These are phyloP conservation scores for Meriones psammophilus DNA, from an alignment of 2,797 vertebrate genomes.

Conservation along the genomic window DNA sequence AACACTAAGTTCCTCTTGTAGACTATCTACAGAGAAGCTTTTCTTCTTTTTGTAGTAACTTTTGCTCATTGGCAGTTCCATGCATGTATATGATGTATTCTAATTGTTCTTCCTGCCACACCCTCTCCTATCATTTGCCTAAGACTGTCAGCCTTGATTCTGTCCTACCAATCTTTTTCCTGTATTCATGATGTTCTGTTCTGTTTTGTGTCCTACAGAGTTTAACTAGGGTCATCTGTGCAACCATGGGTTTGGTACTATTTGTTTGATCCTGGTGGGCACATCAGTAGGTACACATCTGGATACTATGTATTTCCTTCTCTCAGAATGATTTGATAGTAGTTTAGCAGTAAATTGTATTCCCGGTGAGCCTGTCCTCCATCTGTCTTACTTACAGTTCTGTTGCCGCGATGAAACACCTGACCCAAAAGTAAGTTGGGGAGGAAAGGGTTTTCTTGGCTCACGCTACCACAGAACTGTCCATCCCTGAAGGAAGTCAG, in stretches of 20 bases:
- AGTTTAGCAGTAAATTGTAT: not conserved
- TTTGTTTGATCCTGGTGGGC: not conserved
- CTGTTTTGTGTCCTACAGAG: not conserved
- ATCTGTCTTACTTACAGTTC: not conserved
- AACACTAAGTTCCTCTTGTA: not conserved
- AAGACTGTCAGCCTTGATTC: not conserved
- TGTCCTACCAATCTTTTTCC: not conserved
- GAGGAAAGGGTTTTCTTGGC: not conserved
- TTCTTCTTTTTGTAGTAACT: not conserved
- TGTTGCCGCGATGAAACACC: not conserved
- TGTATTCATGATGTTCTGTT: not conserved
- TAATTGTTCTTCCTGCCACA: not conserved
- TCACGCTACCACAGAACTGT: not conserved
- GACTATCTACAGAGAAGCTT: not conserved
- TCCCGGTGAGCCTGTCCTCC: not conserved
- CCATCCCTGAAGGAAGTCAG: not conserved
- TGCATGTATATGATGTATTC: not conserved
- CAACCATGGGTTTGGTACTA: not conserved
- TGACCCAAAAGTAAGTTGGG: not conserved
- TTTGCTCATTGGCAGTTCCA: not conserved
- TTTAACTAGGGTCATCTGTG: not conserved
- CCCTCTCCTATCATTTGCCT: not conserved
- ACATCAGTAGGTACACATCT: not conserved
- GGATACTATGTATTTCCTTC: not conserved
- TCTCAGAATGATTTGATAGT: not conserved